Percentiles rank a stretch among this genome's conserved stretches.
Conservation (phyloP, 2,113 vertebrate species). For the Tapirus terrestris region DNA sequence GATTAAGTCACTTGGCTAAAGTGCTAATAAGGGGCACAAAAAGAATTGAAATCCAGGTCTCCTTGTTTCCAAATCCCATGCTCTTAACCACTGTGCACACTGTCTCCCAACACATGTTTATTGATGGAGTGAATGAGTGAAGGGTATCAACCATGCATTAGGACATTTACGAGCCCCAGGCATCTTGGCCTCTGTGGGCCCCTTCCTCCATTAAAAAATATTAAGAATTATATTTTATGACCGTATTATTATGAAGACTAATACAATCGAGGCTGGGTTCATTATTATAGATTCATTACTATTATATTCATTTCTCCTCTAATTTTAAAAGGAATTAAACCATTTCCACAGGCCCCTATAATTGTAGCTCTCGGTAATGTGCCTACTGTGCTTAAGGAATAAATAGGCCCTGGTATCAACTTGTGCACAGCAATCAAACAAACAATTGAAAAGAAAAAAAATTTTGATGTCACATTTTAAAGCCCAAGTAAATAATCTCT, state of each 20-base stretch:
- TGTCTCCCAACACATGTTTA: background rate
- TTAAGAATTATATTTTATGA: background rate
- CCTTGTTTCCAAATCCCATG: background rate
- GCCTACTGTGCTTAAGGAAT: background rate
- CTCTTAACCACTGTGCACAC: background rate
- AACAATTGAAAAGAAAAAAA: background rate
- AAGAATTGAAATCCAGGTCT: background rate
- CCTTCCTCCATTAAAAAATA: background rate
- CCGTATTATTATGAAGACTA: background rate
- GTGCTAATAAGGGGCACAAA: background rate
- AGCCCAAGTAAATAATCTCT: background rate
- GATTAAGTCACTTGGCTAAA: background rate
- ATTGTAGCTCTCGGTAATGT: background rate
- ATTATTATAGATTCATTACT: constrained; percentile 1
- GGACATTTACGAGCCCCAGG: too few relatives aligned
- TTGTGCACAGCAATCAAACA: background rate
- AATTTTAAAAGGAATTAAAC: constrained; percentile 29
- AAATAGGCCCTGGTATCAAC: background rate
- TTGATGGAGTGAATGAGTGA: background rate
- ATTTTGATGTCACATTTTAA: background rate
- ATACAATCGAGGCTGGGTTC: background rate
- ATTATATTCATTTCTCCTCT: background rate
- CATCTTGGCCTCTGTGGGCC: background rate
- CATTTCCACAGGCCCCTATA: background rate
- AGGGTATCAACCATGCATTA: background rate